These are phyloP conservation scores for Neodon shergylaensis DNA, from an alignment of 2,113 vertebrate species.

Conservation along the genomic window DNA sequence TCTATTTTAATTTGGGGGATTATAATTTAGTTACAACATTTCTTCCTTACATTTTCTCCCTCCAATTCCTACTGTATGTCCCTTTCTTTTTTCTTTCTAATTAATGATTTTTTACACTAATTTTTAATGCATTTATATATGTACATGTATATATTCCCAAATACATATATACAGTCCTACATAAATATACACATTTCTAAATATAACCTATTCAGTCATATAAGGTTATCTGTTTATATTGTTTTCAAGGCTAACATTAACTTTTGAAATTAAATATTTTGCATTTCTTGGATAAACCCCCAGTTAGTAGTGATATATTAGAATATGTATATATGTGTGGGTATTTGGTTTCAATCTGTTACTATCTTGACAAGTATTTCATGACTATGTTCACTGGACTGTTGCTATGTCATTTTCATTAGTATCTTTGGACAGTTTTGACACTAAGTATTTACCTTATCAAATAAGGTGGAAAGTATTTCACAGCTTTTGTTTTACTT, in stretches of 20 bases:
- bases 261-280: constrained; percentile 19
- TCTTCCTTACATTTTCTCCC: background rate
- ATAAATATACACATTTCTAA: background rate
- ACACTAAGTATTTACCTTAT: constrained; percentile 13
- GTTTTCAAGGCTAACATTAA: background rate
- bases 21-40: background rate
- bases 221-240: background rate
- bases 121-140: background rate
- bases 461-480: constrained; percentile 8
- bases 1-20: background rate
- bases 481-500: constrained; percentile 12
- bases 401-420: background rate
- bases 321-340: background rate
- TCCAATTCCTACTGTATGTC: background rate
- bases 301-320: background rate
- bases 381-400: background rate
- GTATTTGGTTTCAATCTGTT: background rate
- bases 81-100: background rate
- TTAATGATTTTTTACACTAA: background rate
- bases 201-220: background rate
- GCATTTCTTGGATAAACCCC: background rate
- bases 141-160: background rate
- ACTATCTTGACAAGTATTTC: constrained; percentile 37
- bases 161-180: background rate
- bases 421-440: background rate